Evolutionary conservation across 2,113 vertebrate species (phyloP), one percentile per base, ranked within the genome.

Genomic region (Phoxinus phoxinus): DNA sequence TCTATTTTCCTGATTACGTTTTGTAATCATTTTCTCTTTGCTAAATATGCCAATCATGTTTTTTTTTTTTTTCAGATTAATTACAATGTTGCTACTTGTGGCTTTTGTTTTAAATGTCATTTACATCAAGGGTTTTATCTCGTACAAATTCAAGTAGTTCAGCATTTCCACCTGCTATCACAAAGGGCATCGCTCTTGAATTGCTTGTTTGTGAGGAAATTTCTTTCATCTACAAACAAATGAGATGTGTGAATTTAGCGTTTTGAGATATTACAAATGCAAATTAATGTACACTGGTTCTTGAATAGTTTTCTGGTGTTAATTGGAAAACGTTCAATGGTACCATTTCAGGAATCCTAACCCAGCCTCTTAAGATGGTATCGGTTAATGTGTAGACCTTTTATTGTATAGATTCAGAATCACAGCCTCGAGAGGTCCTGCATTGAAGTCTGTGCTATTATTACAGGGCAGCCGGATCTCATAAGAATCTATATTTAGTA

Each of bases 21-120:
- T 85, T 41, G 10, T 23, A 67, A 71, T 83, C 6, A 72, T 72
- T 83, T 35, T 46, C 27, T 30, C 46, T 85, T 71, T 37, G 23
- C 30, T 67, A 11, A 85, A 35, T 37, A 71, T 37, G 30, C 7
- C 32, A 71, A 71, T 79, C 32, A 27, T 15, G 35, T 69, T 27
- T 63, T 51, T 51, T 48, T 32, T 48, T 17, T 11, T 2, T 1
- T 2, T 37, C 13, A 51, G 21, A 81, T 61, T 86, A 61, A 86
- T 82, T 65, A 81, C 56, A 53, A 23, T 27, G 2, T 80, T 80
- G 11, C 53, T 21, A 44, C 15, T 41, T 10, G 3, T 81, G 10
- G 13, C 37, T 61, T 72, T 81, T 86, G 59, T 83, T 41, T 9
- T 23, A 80, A 80, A 80, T 44, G 78, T 15, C 25, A 51, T 65